These are phyloP conservation scores for Agrochola lota DNA, from an alignment of 2,888 invertebrate genomes.

Conservation along the genomic window DNA sequence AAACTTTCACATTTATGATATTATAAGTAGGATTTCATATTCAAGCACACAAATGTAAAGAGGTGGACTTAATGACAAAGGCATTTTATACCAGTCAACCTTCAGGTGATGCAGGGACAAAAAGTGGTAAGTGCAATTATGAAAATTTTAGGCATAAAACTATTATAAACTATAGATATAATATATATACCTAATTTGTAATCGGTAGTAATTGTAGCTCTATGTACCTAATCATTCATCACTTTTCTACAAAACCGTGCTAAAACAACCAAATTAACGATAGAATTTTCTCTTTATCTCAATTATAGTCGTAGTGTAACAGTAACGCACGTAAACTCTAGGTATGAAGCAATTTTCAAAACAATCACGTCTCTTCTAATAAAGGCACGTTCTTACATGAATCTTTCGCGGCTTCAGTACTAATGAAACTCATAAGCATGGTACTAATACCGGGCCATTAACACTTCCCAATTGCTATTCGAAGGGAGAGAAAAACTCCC, in stretches of 20 bases:
- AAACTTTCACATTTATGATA: too few species aligned
- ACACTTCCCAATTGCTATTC: constrained; percentile 84
- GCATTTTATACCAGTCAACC: not conserved
- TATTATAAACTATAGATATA: too few species aligned
- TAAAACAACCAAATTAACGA: not conserved
- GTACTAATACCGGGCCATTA: constrained; percentile 86
- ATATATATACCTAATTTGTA: not conserved
- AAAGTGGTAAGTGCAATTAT: not conserved
- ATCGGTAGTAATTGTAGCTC: not conserved
- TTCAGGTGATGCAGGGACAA: not conserved
- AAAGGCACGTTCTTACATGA: constrained; percentile 87
- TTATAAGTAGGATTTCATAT: too few species aligned
- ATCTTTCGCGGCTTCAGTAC: constrained; percentile 85
- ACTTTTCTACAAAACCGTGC: not conserved
- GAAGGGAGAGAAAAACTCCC: constrained; percentile 83
- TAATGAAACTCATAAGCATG: constrained; percentile 89
- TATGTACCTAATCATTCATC: not conserved
- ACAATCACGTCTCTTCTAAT: constrained; percentile 87
- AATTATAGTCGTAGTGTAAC: constrained; percentile 15
- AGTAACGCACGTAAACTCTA: constrained; percentile 50
- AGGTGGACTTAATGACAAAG: not conserved
- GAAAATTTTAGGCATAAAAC: not conserved
- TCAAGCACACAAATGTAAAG: not conserved
- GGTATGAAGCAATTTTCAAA: constrained; percentile 84
- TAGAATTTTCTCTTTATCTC: constrained; percentile 1